Evolutionary conservation across 2,888 invertebrate species (phyloP), one percentile per base, ranked within the genome.

Genomic region (Bhutanitis thaidina): DNA sequence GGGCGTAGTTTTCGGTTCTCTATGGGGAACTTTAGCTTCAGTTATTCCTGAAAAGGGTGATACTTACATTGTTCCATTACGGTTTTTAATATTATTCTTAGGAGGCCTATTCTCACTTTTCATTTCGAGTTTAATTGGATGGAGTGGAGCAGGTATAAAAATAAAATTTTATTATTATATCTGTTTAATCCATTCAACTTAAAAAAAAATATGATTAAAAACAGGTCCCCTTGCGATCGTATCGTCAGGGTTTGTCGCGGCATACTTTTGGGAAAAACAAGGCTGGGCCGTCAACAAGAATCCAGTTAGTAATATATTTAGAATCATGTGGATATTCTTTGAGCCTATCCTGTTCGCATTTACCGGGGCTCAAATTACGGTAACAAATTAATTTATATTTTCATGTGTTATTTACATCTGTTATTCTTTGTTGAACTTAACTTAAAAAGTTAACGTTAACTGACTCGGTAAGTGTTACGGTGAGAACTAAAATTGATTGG

Each of bases 281-380:
- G 94, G 94, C 16, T 94, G 94, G 94, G 90, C 91, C 30, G 90
- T 94, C 3, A 94, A 94, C 58, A 93, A 93, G 60, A 94, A 95
- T 67, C 93, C 94, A 7, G 93, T 96, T 0, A 92, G 93, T 37
- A 93, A 94, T 39, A 90, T 94, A 9, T 95, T 96, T 64, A 93
- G 94, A 67, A 93, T 95, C 40, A 89, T 96, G 62, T 97, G 97
- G 97, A 93, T 94, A 91, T 92, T 97, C 55, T 95, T 96, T 77
- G 96, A 97, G 75, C 97, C 97, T 0, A 93, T 97, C 56, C 87
- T 97, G 25, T 97, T 97, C 80, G 95, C 95, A 20, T 91, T 97
- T 47, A 97, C 97, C 38, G 97, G 97, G 16, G 93, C 96, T 10
- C 95, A 96, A 82, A 93, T 97, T 40, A 93, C 93, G 66, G 91